Evolutionary conservation across 2,888 invertebrate species (phyloP), one percentile per base, ranked within the genome.

Genomic region (Parnassius smintheus): DNA sequence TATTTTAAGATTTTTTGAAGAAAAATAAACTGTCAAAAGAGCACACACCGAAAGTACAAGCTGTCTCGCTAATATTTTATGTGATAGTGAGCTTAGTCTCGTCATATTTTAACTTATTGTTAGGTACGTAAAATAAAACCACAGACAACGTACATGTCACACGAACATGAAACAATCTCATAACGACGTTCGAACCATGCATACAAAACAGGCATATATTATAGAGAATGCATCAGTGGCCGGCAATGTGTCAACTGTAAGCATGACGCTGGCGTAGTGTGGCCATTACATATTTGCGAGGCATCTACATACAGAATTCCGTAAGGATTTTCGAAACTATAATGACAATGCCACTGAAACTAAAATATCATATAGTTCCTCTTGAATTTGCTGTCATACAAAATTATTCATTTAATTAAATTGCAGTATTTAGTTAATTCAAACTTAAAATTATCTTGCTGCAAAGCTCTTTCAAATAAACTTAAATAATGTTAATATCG

Each of bases 281-380:
- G 2, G n/a, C 8, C n/a, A 56, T 48, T 35, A 48, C 35, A 48
- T 48, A 48, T 35, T 48, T 46, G 9, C 8, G 35, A n/a, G 9
- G 13, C 13, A 35, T 48, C 13, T 11, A 13, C 9, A 50, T 50
- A 48, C 11, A 22, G 51, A 18, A 35, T 48, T 41, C 9, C 22
- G 4, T 12, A 25, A 41, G 41, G 10, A 41, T 12, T 41, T 18
- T 12, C 3, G 11, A 8, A 22, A 56, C 10, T 12, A 11, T 25
- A 48, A 7, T 41, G 35, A 56, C 25, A 56, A 46, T 35, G 48
- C 57, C 13, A 42, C 41, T 9, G 18, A 41, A 57, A 56, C 13
- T 53, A 41, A 53, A 50, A 50, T 35, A 50, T 50, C 46, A 56
- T 50, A 13, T 11, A 56, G 13, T 9, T 13, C 22, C 22, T n/a